phyloP scores from a whole-genome alignment of 2,888 invertebrate genomes.

The Cryptus viduatorius region DNA sequence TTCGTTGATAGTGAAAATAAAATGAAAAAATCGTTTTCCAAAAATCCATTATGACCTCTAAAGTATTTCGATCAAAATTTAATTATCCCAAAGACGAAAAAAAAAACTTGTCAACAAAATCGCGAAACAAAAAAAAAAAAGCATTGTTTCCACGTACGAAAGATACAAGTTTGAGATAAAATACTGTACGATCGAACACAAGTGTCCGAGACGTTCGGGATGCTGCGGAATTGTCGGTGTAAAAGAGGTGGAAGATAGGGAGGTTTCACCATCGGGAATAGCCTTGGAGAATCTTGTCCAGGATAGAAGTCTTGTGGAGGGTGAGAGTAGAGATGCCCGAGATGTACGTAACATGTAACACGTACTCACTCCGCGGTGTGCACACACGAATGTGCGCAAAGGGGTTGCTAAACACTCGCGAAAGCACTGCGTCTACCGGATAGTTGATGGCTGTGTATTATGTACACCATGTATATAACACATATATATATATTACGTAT shows the following conservation, averaged over 20 bases:
- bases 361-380: conserved; percentile 56
- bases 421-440: conserved; percentile 43
- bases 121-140: conserved; percentile 2
- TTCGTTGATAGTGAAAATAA: too few relatives aligned
- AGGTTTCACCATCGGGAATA: neutral
- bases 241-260: conserved; percentile 69
- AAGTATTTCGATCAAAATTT: too few relatives aligned
- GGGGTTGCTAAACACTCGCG: conserved; percentile 46
- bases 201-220: conserved; percentile 65
- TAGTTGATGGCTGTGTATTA: conserved; percentile 26
- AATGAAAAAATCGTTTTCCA: too few relatives aligned
- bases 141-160: neutral
- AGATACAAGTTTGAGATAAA: neutral
- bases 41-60: too few relatives aligned
- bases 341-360: conserved; percentile 57
- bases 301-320: conserved; percentile 21
- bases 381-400: conserved; percentile 39
- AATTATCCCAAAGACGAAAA: conserved; percentile 26
- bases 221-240: conserved; percentile 59
- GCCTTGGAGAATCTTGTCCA: conserved; percentile 2
- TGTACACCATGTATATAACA: conserved; percentile 18
- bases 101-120: neutral
- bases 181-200: conserved; percentile 37
- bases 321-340: conserved; percentile 8
- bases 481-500: conserved; percentile 52